Evolutionary conservation across 2,113 vertebrate species (phyloP), one percentile per base, ranked within the genome.

Genomic region (Bettongia penicillata): DNA sequence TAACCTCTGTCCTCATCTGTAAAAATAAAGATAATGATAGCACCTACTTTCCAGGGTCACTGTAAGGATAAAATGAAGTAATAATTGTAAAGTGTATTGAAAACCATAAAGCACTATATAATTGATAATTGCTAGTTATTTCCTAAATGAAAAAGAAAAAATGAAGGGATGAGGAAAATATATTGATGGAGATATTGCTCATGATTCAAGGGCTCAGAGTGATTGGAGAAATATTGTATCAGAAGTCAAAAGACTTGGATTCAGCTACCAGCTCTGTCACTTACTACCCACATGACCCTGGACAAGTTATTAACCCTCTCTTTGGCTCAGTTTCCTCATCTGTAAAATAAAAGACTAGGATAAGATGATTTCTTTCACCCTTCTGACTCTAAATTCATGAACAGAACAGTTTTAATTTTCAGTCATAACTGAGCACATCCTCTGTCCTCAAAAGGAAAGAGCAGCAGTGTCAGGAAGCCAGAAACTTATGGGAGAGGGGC

Each of bases 391-490:
- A 37, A 68, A 68, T 68, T 31, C 10, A 37, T 68, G 57, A 68
- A 37, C 31, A 68, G 28, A 68, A 68, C 28, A 68, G 10, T 68
- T 2, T 61, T 37, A 68, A 14, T 11, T 68, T 68, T 68, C 28
- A 31, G 3, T 43, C 68, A n/a, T 84, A 84, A 77, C 4, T 4
- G 0, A 84, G n/a, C n/a, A 43, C 0, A 7, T 84, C 16, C 68
- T 84, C 68, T 84, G 16, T 22, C n/a, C 68, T 47, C 24, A 49
- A 94, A 92, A 93, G 53, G 91, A 19, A 92, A 92, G 48, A 90
- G 94, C 37, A 94, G 49, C 23, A 89, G 51, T 22, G 26, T 51
- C 5, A 24, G 90, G 26, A 6, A 91, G 51, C 10, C 16, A 37
- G 50, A 92, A 26, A 25, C 47, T 14, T 3, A 11, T 12, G 16